Base-by-base conservation (phyloP, 2,113 vertebrate species). In the Tetrao urogallus region DNA sequence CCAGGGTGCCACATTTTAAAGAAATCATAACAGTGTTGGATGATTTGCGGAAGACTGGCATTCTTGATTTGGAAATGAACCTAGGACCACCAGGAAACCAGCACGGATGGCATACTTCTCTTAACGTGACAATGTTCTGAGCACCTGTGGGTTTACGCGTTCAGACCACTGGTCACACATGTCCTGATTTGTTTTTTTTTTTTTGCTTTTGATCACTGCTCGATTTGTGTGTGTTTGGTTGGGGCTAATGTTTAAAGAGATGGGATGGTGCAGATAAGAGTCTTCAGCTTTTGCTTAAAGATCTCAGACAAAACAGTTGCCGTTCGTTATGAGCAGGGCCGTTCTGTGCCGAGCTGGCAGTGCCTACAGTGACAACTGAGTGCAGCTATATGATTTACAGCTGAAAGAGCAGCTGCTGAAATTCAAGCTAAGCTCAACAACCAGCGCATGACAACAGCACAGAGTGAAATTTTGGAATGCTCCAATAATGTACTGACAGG, bases 391-490 rank as follows among this genome's bases (percentile, higher is more conserved):
- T 19, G 66, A 48, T 16, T 93, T 83, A 86, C 63, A 93, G 66
- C 61, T 84, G 52, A 67, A 92, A 72, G 22, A 88, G 43, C 85
- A 89, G 82, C 86, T 92, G 88, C 28, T 82, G 90, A 86, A 90
- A 93, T 65, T 54, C 95, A 93, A 79, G 24, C 61, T 75, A 74
- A 92, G 43, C 58, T 82, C 12, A 2, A 78, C 1, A 3, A 30
- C 80, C 86, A 57, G 72, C 4, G 3, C 36, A 20, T 63, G 58
- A 57, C 27, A 73, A 57, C 58, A 84, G 30, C 43, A 84, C 70
- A 6, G 5, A 72, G 43, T 36, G 70, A 93, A 79, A 75, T 69
- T 82, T 84, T 93, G 65, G 70, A 86, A 82, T 52, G 77, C 14
- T 84, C 52, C 74, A 43, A n/a, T 82, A 67, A 87, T 72, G 24